Percentiles rank a stretch among this genome's conserved stretches.
Conservation (phyloP, 2,888 invertebrate species). For the Smittia sp. region DNA sequence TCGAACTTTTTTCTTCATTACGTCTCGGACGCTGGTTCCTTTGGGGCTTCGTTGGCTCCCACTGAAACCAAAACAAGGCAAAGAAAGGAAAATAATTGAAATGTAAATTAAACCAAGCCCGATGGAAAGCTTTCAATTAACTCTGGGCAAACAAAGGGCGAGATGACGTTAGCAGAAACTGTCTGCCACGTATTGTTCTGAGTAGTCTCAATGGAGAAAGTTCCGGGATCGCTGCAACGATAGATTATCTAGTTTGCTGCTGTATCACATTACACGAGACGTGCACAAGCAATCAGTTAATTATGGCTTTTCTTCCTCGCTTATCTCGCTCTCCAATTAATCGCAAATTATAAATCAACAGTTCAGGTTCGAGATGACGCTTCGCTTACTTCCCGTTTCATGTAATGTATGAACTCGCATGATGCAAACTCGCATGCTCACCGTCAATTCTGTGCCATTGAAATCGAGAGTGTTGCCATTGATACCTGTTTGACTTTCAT, state of each 20-base stretch:
- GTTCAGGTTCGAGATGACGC: neutral
- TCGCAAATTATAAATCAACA: neutral
- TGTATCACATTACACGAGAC: neutral
- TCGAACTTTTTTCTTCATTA: neutral
- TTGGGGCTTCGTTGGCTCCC: neutral
- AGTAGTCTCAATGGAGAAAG: too few species aligned
- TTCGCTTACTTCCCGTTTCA: neutral
- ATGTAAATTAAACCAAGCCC: conserved; percentile 1
- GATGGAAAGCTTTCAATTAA: conserved; percentile 5
- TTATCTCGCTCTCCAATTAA: neutral
- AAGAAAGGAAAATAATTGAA: conserved; percentile 4
- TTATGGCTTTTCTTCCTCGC: neutral
- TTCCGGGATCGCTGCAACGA: neutral
- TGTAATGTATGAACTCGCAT: neutral
- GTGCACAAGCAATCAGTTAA: neutral
- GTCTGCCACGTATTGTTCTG: too few species aligned
- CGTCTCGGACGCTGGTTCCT: neutral
- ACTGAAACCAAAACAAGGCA: neutral
- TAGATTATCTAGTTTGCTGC: neutral
- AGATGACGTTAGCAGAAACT: neutral
- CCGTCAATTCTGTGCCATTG: conserved; percentile 26
- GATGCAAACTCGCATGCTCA: conserved; percentile 1
- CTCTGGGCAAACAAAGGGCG: neutral
- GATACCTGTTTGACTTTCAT: conserved; percentile 35
- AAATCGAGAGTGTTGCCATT: conserved; percentile 28